Base-by-base conservation (phyloP, 2,113 vertebrate genomes). In the Crotalus horridus region DNA sequence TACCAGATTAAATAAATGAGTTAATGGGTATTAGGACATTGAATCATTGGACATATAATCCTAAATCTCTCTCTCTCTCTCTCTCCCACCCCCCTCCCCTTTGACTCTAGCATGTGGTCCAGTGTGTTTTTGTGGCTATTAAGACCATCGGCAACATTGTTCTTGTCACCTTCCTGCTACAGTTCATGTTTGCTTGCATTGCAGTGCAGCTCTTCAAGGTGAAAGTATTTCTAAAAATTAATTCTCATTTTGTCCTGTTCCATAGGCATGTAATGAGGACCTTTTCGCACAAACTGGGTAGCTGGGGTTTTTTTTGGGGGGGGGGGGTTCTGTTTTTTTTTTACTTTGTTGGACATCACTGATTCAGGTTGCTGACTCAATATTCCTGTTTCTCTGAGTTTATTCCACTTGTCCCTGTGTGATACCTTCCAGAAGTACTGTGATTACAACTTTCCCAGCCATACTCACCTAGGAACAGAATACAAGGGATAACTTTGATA, bases 171-270 rank as follows among this genome's bases (percentile, higher is more conserved):
- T 98, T 99, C 0, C 95, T 99, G 96, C 97, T 99, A 91, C 99
- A 99, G 96, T 99, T 99, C 97, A 99, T 99, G 97, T 99, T 99
- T 5, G 98, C 99, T 95, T 99, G 99, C 96, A 99, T 99, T 0
- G 99, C 99, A 4, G 99, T 99, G 2, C 99, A 99, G 91, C 99
- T 99, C 26, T 99, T 99, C 96, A 99, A 99, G 99, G 99, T 99
- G 94, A 97, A 95, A 3, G 0, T 0, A 86, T 51, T 56, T 51
- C 29, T 89, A 91, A 61, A 85, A 86, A 56, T 53, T 20, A 53
- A 24, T 9, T 13, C 8, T 23, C 23, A 20, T 6, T 54, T 26
- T 29, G 10, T 61, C 17, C 3, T 5, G 1, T 43, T 64, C 46
- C 43, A 10, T 5, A 12, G 33, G 15, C 24, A 23, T 88, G 1